phyloP scores from a whole-genome alignment of 2,888 invertebrate species.

The Eupithecia dodoneata region DNA sequence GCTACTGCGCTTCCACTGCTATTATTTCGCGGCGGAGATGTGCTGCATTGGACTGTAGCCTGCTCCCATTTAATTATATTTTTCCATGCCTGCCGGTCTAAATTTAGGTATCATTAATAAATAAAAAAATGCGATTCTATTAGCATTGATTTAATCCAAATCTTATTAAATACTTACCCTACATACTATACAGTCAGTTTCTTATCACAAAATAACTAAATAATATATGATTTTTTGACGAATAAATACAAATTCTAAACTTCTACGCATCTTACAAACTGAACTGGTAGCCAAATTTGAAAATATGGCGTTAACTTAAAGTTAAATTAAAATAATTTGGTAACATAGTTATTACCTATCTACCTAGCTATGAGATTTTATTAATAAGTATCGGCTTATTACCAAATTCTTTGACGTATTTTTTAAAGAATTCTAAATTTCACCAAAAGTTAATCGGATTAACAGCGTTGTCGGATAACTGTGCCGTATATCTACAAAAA shows the following conservation, averaged over 20 bases:
- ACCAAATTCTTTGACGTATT: not conserved
- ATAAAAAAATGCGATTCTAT: not conserved
- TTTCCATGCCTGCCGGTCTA: too few relatives aligned
- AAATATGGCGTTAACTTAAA: slow-evolving; percentile 43
- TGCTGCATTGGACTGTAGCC: not conserved
- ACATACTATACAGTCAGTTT: slow-evolving; percentile 42
- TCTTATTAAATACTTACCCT: not conserved
- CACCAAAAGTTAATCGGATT: not conserved
- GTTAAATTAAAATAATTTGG: slow-evolving; percentile 43
- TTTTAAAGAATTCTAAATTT: not conserved
- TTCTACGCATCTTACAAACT: slow-evolving; percentile 8
- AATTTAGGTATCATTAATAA: not conserved
- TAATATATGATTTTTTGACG: slow-evolving; percentile 3
- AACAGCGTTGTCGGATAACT: not conserved
- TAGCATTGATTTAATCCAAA: slow-evolving; percentile 3
- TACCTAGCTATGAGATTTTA: not conserved
- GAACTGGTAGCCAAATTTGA: slow-evolving; percentile 18
- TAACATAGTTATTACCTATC: slow-evolving; percentile 46
- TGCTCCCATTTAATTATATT: not conserved
- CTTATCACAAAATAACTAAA: slow-evolving; percentile 37
- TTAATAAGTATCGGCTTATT: not conserved
- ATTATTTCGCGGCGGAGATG: too few relatives aligned
- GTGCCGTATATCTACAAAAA: not conserved
- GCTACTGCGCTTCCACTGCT: too few relatives aligned
- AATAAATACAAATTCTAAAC: slow-evolving; percentile 14